Evolutionary conservation across 2,797 vertebrate species (phyloP).

Genomic region (Chelon auratus): DNA sequence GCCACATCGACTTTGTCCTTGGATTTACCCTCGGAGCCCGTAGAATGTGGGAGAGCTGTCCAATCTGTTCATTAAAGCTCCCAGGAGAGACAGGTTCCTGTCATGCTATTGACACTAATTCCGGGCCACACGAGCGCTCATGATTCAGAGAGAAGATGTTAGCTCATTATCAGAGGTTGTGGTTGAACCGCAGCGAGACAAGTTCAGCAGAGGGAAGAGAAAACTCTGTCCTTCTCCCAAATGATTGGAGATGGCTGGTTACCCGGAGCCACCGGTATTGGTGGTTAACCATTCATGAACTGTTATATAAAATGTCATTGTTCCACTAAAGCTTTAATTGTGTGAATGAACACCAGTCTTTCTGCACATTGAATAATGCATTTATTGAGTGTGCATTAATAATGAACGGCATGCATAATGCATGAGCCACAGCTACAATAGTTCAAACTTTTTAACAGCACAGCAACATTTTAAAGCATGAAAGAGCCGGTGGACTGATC

Average conservation of each 20-base stretch:
- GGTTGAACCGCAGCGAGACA: constrained; percentile 21
- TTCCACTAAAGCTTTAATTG: constrained; percentile 57
- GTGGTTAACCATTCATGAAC: constrained; percentile 52
- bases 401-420: constrained; percentile 67
- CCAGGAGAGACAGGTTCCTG: constrained; percentile 27
- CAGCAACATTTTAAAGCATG: constrained; percentile 39
- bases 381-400: constrained; percentile 58
- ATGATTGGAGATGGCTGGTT: constrained; percentile 40
- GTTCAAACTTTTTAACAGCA: constrained; percentile 51
- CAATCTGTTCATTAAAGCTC: constrained; percentile 41
- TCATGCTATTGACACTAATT: constrained; percentile 41
- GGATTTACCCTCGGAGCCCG: constrained; percentile 21
- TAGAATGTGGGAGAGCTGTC: constrained; percentile 37
- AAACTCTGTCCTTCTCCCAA: constrained; percentile 28
- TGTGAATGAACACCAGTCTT: constrained; percentile 48
- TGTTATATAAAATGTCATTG: constrained; percentile 53
- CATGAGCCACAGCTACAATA: constrained; percentile 34
- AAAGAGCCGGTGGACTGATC: constrained; percentile 11
- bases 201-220: constrained; percentile 38
- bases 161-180: constrained; percentile 45
- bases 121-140: constrained; percentile 33
- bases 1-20: constrained; percentile 26
- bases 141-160: constrained; percentile 29
- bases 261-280: constrained; percentile 15
- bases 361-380: constrained; percentile 66